Evolutionary conservation across 1,140 invertebrate genomes (phyloP), one percentile per base, ranked within the genome.

Genomic region (Drosophila tristis): DNA sequence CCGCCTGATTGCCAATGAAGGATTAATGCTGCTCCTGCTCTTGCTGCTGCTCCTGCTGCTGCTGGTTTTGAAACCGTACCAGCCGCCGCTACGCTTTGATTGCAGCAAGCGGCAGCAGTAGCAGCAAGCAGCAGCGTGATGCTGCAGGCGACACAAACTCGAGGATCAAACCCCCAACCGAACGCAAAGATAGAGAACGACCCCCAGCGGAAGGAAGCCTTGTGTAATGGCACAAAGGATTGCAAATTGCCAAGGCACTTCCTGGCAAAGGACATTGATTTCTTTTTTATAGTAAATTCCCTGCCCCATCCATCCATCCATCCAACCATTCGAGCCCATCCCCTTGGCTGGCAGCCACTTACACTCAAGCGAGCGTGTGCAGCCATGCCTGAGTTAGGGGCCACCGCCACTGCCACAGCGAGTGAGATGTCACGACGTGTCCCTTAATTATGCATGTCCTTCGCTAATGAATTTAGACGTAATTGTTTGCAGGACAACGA

Each of bases 191-290:
- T 47, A 57, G 39, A 72, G 65, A 60, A 11, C 1, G 35, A 39
- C 5, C 29, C 29, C 29, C 59, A 60, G 65, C 89, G 89, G 89
- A 90, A 90, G 78, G 89, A 90, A 90, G 78, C 89, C 54, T 74
- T 91, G 89, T 85, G 84, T 90, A 90, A 90, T 90, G 89, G 90
- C 74, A 91, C 89, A 90, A 90, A 90, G 89, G 89, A 91, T 85
- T 91, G 74, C 67, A 90, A 90, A 90, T 90, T 90, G 89, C 80
- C 85, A 81, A 67, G 80, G 79, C 63, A 89, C 72, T 89, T 87
- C 84, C 84, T 89, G 84, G 66, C 35, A 39, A 73, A 78, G 65
- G 78, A 89, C 78, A 86, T 86, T 78, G 82, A 87, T 87, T 90
- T 78, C 57, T 60, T 70, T 72, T 78, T 73, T 81, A 59, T 61